A percentile compares a stretch with the other conserved stretches of the same genome.
phyloP scores from a whole-genome alignment of 2,113 vertebrate genomes.

The Vidua macroura region DNA sequence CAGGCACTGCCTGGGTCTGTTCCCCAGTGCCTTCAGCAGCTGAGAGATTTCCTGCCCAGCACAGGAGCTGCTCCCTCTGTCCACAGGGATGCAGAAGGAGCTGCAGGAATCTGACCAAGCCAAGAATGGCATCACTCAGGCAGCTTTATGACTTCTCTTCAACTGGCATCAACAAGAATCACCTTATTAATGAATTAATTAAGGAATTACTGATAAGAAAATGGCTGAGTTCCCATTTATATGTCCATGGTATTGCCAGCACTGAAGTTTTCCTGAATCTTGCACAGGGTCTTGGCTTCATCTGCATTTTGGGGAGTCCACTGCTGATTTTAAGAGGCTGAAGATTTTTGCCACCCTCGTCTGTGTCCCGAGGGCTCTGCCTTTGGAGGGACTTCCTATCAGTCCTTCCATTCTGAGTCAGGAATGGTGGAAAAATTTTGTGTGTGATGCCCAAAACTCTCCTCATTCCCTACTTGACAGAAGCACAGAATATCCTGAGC shows the following conservation, averaged over 20 bases:
- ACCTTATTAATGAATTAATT: not conserved
- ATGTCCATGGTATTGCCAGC: rapidly evolving
- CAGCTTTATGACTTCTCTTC: not conserved
- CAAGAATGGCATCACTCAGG: not conserved
- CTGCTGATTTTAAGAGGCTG: not conserved
- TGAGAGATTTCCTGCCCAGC: not conserved
- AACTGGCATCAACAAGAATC: not conserved
- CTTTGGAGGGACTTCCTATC: not conserved
- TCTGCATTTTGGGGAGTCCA: not conserved
- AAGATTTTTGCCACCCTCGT: not conserved
- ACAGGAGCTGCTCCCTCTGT: not conserved
- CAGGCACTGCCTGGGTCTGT: not conserved
- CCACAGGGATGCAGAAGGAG: not conserved
- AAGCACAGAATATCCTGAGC: not conserved
- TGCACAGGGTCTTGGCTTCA: not conserved
- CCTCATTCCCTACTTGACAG: not conserved
- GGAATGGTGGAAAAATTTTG: not conserved
- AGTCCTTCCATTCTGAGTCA: not conserved
- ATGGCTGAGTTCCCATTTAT: not conserved
- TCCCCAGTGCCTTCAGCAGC: not conserved
- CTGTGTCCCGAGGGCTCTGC: not conserved
- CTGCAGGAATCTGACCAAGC: not conserved
- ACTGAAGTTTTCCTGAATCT: not conserved
- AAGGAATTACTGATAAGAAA: not conserved
- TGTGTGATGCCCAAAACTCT: not conserved